Conservation (phyloP, 2,888 invertebrate genomes). For the Dicyrtomina minuta region DNA sequence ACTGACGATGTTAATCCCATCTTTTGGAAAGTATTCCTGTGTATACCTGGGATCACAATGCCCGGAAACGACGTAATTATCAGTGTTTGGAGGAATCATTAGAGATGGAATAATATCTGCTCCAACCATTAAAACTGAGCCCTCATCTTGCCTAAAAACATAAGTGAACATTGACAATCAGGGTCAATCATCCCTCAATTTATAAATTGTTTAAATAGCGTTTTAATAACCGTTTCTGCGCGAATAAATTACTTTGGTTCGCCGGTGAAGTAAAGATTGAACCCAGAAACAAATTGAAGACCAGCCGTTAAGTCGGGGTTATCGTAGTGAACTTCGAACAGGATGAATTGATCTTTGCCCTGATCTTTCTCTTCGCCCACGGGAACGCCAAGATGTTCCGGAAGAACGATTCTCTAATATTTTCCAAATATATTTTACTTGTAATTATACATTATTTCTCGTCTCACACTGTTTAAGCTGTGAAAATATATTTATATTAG, state of each 20-base stretch:
- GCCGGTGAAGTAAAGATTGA: conserved; percentile 15
- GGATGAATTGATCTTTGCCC: conserved; percentile 68
- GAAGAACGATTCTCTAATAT: conserved; percentile 60
- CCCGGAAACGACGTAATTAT: conserved; percentile 74
- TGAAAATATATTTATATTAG: too few relatives aligned
- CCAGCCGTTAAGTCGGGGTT: background rate
- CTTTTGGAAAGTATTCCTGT: conserved; percentile 49
- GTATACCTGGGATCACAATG: conserved; percentile 75
- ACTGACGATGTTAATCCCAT: conserved; percentile 78
- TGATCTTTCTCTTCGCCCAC: conserved; percentile 70
- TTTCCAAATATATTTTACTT: too few relatives aligned
- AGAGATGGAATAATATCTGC: conserved; percentile 77
- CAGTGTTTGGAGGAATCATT: conserved; percentile 78
- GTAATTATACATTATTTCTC: too few relatives aligned
- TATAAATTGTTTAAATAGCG: conserved; percentile 71
- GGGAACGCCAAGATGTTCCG: conserved; percentile 75
- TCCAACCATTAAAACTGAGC: conserved; percentile 76
- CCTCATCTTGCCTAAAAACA: conserved; percentile 66
- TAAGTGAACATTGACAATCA: too few relatives aligned
- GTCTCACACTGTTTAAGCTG: background rate
- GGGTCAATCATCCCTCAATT: background rate
- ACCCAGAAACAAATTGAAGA: conserved; percentile 1
- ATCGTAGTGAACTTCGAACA: conserved; percentile 31
- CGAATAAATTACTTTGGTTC: conserved; percentile 81
- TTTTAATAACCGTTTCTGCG: too few relatives aligned